A percentile compares a stretch with the other conserved stretches of the same genome.
Conservation (phyloP, 2,888 invertebrate genomes). For the Epinotia bilunana region DNA sequence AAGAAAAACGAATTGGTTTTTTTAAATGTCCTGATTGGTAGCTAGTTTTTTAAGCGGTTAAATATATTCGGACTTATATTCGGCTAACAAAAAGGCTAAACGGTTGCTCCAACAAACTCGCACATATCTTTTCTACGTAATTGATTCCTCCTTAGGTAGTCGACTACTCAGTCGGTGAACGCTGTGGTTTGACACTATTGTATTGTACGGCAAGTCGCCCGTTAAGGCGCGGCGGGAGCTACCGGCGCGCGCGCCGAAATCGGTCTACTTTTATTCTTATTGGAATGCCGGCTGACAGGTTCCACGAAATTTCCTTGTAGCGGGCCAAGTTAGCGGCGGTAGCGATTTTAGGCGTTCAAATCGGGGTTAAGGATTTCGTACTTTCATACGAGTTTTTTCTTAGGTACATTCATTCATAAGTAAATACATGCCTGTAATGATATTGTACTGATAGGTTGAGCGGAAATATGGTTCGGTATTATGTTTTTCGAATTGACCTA, state of each 20-base stretch:
- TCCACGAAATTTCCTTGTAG: constrained; percentile 56
- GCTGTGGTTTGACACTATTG: neutral
- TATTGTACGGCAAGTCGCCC: neutral
- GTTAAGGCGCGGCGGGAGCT: constrained; percentile 35
- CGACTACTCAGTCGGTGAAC: neutral
- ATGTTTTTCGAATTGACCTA: too few species aligned
- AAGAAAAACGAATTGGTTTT: too few species aligned
- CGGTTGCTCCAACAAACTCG: neutral
- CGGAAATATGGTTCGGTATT: too few species aligned
- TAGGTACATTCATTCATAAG: too few species aligned
- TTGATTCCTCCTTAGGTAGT: neutral
- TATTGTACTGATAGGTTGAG: too few species aligned
- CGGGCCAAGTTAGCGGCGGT: constrained; percentile 40
- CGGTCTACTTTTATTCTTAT: constrained; percentile 66
- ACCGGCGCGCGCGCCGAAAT: constrained; percentile 48
- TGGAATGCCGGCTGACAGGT: constrained; percentile 67
- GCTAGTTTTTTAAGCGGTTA: too few species aligned
- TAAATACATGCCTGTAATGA: too few species aligned
- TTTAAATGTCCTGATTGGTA: too few species aligned
- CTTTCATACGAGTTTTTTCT: too few species aligned
- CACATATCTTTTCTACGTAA: neutral
- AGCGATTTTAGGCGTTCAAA: constrained; percentile 9
- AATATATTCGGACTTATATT: too few species aligned
- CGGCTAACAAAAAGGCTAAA: neutral
- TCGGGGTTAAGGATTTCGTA: neutral